A percentile compares a stretch with the other conserved stretches of the same genome.
phyloP scores from a whole-genome alignment of 2,797 vertebrate genomes.

The Poecilia gillii region DNA sequence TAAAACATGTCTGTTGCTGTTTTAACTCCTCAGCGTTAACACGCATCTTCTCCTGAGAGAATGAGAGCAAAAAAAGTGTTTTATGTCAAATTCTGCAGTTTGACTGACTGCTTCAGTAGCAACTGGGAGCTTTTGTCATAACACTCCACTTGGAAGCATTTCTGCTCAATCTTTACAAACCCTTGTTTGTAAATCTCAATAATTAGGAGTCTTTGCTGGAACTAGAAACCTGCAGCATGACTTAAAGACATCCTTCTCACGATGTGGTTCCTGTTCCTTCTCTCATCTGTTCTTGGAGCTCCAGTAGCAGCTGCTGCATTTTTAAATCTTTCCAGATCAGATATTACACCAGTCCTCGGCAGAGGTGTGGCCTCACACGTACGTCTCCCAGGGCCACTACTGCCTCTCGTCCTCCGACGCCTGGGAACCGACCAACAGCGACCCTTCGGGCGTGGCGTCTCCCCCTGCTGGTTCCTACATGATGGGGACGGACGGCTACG shows the following conservation, averaged over 20 bases:
- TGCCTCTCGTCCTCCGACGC: conserved; percentile 97
- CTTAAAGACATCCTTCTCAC: neutral
- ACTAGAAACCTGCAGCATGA: neutral
- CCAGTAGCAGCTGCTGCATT: conserved; percentile 27
- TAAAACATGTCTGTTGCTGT: neutral
- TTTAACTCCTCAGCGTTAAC: conserved; percentile 4
- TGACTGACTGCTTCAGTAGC: conserved; percentile 43
- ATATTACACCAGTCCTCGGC: conserved; percentile 93
- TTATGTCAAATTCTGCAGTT: conserved; percentile 28
- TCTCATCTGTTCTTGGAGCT: conserved; percentile 5
- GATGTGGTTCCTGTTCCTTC: conserved; percentile 1
- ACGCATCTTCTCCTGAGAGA: conserved; percentile 30
- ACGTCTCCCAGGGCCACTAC: conserved; percentile 98
- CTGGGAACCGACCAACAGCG: conserved; percentile 93
- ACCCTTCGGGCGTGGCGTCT: conserved; percentile 92
- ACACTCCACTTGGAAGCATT: conserved; percentile 29
- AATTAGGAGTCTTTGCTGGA: neutral
- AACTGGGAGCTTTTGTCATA: conserved; percentile 36
- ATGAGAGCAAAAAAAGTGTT: conserved; percentile 11
- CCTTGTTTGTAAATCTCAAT: neutral
- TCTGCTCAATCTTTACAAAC: conserved; percentile 18
- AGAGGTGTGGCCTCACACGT: conserved; percentile 97
- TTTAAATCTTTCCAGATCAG: conserved; percentile 80
- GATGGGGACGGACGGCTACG: conserved; percentile 86
- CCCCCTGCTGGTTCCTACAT: conserved; percentile 90